phyloP scores from a whole-genome alignment of 2,113 vertebrate species.

The Mustela lutreola region DNA sequence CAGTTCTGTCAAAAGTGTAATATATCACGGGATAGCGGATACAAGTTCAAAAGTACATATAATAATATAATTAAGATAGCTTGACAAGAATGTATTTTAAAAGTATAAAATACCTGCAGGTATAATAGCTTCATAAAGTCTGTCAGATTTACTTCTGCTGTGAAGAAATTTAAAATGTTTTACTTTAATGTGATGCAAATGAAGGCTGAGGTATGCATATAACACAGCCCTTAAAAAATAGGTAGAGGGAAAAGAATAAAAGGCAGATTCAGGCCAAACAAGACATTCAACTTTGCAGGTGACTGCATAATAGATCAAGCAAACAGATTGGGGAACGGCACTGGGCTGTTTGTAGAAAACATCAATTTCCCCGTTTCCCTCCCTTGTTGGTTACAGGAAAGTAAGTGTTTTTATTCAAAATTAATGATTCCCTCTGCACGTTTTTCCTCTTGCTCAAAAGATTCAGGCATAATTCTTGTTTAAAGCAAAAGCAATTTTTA shows the following conservation, averaged over 20 bases:
- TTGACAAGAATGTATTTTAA: constrained; percentile 92
- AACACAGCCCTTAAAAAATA: constrained; percentile 80
- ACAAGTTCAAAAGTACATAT: constrained; percentile 92
- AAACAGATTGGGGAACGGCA: constrained; percentile 27
- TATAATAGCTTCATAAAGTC: constrained; percentile 93
- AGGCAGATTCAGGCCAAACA: constrained; percentile 87
- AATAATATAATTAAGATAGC: constrained; percentile 91
- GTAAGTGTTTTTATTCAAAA: constrained; percentile 79
- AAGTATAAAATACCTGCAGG: constrained; percentile 91
- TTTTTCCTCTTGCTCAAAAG: constrained; percentile 74
- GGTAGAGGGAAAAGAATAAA: constrained; percentile 78
- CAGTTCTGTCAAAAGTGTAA: constrained; percentile 87
- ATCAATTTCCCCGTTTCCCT: constrained; percentile 56
- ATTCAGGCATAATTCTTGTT: constrained; percentile 77
- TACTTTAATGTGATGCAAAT: constrained; percentile 93
- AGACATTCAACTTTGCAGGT: constrained; percentile 81
- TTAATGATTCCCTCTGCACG: constrained; percentile 64
- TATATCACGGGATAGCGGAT: constrained; percentile 86
- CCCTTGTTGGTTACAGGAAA: constrained; percentile 36
- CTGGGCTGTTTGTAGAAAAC: constrained; percentile 72
- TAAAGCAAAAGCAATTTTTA: constrained; percentile 83
- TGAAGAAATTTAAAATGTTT: constrained; percentile 92
- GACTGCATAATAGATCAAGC: constrained; percentile 70
- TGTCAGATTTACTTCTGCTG: constrained; percentile 93
- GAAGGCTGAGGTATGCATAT: constrained; percentile 87